These are phyloP conservation scores for Andrena praecox DNA, from an alignment of 2,888 invertebrate species.

Conservation along the genomic window DNA sequence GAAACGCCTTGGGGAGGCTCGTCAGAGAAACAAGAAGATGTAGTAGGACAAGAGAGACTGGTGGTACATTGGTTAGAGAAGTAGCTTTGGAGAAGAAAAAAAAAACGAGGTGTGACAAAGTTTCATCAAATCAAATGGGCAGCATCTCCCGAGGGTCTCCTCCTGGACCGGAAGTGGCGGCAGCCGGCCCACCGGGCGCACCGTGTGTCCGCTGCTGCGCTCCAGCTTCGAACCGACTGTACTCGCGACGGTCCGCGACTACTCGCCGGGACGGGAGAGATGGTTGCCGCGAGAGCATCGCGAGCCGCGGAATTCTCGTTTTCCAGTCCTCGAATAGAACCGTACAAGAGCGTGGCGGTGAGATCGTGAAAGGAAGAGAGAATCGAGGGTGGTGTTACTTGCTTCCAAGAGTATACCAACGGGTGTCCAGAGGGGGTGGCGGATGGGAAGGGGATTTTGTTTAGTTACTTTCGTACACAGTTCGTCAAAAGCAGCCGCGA, in stretches of 20 bases:
- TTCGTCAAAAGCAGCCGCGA: conserved; percentile 58
- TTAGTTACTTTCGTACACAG: conserved; percentile 46
- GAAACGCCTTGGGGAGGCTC: conserved; percentile 37
- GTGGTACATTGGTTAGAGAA: conserved; percentile 34
- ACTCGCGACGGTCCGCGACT: not conserved
- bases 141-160: conserved; percentile 79
- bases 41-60: conserved; percentile 18
- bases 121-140: conserved; percentile 83
- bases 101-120: conserved; percentile 61
- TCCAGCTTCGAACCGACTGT: conserved; percentile 26
- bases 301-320: no score
- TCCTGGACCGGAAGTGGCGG: conserved; percentile 75
- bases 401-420: not conserved
- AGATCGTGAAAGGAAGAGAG: conserved; percentile 1
- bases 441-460: conserved; percentile 6
- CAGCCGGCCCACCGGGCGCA: conserved; percentile 67
- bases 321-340: not conserved
- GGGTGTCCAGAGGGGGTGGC: not conserved
- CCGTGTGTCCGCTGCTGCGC: conserved; percentile 53
- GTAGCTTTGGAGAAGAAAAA: conserved; percentile 33
- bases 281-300: no score
- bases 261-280: no score
- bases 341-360: conserved; percentile 5
- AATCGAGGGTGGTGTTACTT: not conserved
- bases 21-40: conserved; percentile 34